A percentile compares a stretch with the other conserved stretches of the same genome.
Evolutionary conservation across 2,797 vertebrate genomes (phyloP).

Genomic region (Diplodus puntazzo): DNA sequence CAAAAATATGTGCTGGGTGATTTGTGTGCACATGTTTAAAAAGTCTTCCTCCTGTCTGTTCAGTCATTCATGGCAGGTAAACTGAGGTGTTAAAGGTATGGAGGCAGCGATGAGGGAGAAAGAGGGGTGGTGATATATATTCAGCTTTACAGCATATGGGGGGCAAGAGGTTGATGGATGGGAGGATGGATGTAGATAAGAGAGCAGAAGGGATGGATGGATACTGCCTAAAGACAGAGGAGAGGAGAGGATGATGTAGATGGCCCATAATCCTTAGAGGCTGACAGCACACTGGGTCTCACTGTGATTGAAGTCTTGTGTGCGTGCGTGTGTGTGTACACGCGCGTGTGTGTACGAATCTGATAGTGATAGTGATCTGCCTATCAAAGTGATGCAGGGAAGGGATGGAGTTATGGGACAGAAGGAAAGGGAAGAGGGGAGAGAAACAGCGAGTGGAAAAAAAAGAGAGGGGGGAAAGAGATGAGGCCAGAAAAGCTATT

Average conservation of each 20-base stretch:
- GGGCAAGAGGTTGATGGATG: constrained; percentile 76
- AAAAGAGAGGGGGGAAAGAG: constrained; percentile 54
- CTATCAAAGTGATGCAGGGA: constrained; percentile 76
- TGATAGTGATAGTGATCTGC: constrained; percentile 74
- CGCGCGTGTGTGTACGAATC: constrained; percentile 37
- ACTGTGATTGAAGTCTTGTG: constrained; percentile 75
- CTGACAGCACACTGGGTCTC: constrained; percentile 74
- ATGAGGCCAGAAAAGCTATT: constrained; percentile 76
- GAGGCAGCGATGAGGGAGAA: constrained; percentile 44
- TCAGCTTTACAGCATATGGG: constrained; percentile 61
- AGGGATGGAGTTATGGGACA: constrained; percentile 71
- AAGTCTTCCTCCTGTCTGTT: constrained; percentile 18
- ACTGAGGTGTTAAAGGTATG: constrained; percentile 40
- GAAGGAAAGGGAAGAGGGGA: constrained; percentile 49
- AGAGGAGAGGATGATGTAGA: constrained; percentile 81
- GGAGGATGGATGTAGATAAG: constrained; percentile 75
- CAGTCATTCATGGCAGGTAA: constrained; percentile 51
- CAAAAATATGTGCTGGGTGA: constrained; percentile 27
- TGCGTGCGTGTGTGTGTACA: constrained; percentile 28
- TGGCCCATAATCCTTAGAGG: constrained; percentile 82
- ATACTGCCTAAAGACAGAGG: constrained; percentile 73
- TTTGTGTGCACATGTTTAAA: constrained; percentile 30
- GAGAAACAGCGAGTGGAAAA: constrained; percentile 33
- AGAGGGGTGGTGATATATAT: constrained; percentile 55
- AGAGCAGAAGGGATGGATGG: constrained; percentile 74